These are phyloP conservation scores for Procambarus clarkii DNA, from an alignment of 1,140 invertebrate species.

Conservation along the genomic window DNA sequence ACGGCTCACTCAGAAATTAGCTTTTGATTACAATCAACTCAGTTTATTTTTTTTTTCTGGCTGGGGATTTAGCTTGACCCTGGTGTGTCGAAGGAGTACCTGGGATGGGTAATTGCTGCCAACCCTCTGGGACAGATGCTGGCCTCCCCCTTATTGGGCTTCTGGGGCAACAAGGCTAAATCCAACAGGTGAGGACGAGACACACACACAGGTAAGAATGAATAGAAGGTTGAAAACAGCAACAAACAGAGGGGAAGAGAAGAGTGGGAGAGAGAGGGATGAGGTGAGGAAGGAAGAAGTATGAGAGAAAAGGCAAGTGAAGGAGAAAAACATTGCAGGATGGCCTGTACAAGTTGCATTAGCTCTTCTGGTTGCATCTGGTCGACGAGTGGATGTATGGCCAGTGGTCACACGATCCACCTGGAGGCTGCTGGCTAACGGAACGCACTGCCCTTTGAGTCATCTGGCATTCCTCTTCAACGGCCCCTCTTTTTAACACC, in stretches of 20 bases:
- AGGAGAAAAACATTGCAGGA: no score
- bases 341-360: no score
- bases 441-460: no score
- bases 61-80: slow-evolving; percentile 73
- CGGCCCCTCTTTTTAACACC: no score
- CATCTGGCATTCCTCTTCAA: no score
- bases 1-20: no score
- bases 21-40: no score
- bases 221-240: not conserved
- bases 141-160: slow-evolving; percentile 90
- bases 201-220: not conserved
- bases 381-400: no score
- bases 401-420: no score
- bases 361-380: no score
- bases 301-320: not conserved
- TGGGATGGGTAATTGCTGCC: slow-evolving; percentile 90
- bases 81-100: slow-evolving; percentile 85
- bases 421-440: no score
- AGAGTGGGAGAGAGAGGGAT: not conserved
- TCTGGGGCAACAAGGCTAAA: slow-evolving; percentile 87
- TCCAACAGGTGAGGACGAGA: slow-evolving; percentile 57
- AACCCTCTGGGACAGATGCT: slow-evolving; percentile 93
- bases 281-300: not conserved
- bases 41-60: not conserved
- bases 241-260: no score